Evolutionary conservation across 2,113 vertebrate genomes (phyloP), one percentile per base, ranked within the genome.

Genomic region (Chaenogobius annularis): DNA sequence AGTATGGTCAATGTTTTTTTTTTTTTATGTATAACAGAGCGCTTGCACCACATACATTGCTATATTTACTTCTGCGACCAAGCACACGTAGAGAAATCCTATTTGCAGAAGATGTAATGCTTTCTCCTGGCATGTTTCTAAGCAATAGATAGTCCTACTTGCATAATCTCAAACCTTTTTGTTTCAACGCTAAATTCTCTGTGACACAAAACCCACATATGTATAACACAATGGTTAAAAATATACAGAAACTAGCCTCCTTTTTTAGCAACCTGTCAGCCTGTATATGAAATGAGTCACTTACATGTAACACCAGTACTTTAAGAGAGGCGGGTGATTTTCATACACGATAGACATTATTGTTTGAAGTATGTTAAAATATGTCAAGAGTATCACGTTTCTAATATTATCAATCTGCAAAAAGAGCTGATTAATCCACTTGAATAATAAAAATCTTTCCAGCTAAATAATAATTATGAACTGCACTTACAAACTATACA

Each of bases 51-150:
- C 55, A 23, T 40, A n/a, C 37, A 40, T 14, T 35, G 46, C 68
- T 85, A 79, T 83, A 73, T 84, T 82, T 82, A 83, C 73, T 10
- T n/a, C 6, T 0, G n/a, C 1, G 1, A 58, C 22, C 79, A 17
- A 15, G 26, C 22, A 68, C 74, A 72, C 20, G 13, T 63, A 0
- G 7, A 74, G 61, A 79, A 83, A 87, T 85, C 79, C 78, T 72
- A 69, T 79, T 87, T 75, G 22, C 35, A 72, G 19, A 0, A 19
- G 69, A 82, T 1, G 8, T 50, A 47, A 69, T 61, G 44, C 22
- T 52, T 62, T 63, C 22, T 62, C 58, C n/a, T 76, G 61, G n/a
- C 72, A 68, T 67, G 35, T 19, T 73, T 65, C 78, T 26, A 22
- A 43, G 69, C 13, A 14, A 19, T 4, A 1, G 8, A 19, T 62